Conservation (phyloP, 64 coral and sea anemone genomes). For the Montipora sp. region DNA sequence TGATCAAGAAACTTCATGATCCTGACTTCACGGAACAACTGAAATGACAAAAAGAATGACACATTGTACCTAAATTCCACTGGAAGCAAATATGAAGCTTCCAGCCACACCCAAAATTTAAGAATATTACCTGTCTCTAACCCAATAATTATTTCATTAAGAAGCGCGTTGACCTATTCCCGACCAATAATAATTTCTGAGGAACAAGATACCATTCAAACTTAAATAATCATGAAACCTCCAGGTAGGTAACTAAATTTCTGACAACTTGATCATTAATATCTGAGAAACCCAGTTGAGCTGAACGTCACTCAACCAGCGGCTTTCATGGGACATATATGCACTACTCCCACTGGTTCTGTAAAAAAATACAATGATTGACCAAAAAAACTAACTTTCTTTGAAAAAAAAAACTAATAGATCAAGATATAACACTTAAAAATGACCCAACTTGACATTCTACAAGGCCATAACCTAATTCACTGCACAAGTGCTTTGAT, state of each 20-base stretch:
- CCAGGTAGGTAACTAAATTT: background rate
- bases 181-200: too few species aligned
- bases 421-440: background rate
- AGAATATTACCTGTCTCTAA: too few species aligned
- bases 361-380: too few species aligned
- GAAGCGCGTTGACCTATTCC: too few species aligned
- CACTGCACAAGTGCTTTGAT: too few species aligned
- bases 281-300: background rate
- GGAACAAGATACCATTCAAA: background rate
- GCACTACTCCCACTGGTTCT: too few species aligned
- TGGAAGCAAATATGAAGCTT: too few species aligned
- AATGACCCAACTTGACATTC: background rate
- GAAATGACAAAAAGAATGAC: conserved; percentile 46
- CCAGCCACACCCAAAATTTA: too few species aligned
- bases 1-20: conserved; percentile 99
- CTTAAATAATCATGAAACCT: background rate
- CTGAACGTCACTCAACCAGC: background rate
- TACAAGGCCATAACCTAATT: background rate
- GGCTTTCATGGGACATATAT: background rate
- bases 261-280: background rate
- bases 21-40: conserved; percentile 99
- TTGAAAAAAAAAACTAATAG: background rate
- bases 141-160: too few species aligned
- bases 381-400: too few species aligned
- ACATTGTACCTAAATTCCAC: background rate